These are phyloP conservation scores for Aythya fuligula DNA, from an alignment of 2,797 vertebrate genomes.

Conservation along the genomic window DNA sequence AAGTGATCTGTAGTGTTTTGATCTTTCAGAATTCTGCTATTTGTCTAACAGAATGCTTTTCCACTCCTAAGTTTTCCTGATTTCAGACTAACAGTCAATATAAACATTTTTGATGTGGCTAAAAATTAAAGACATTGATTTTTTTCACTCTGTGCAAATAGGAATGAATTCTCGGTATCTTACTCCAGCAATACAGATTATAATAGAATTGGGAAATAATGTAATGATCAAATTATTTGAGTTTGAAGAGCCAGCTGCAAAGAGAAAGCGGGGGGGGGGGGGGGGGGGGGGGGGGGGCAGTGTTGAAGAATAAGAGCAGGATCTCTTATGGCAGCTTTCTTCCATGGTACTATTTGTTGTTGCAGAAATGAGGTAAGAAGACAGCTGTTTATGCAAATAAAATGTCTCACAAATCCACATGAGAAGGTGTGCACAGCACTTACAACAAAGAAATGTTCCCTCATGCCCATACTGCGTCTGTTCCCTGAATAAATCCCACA, in stretches of 20 bases:
- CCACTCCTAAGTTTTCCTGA: neutral
- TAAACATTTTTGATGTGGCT: neutral
- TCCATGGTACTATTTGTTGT: slow-evolving; percentile 27
- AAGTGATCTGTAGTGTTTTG: slow-evolving; percentile 29
- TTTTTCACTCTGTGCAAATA: neutral
- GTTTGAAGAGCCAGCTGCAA: slow-evolving; percentile 12
- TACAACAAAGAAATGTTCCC: slow-evolving; percentile 63
- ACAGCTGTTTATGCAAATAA: slow-evolving; percentile 76
- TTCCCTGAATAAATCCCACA: slow-evolving; percentile 57
- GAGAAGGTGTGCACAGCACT: slow-evolving; percentile 69
- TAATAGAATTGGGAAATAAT: neutral
- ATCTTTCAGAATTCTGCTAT: slow-evolving; percentile 43
- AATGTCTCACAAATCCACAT: slow-evolving; percentile 68
- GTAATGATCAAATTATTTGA: neutral
- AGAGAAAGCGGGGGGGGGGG: neutral
- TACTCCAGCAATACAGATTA: neutral
- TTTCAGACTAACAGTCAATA: neutral
- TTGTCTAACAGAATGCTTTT: slow-evolving; percentile 42
- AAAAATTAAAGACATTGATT: neutral
- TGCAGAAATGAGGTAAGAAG: slow-evolving; percentile 49
- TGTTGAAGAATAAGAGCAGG: slow-evolving; percentile 23
- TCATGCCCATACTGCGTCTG: slow-evolving; percentile 13
- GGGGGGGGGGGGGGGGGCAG: neutral
- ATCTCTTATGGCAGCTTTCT: slow-evolving; percentile 54
- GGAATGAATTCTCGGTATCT: neutral